Base-by-base conservation (phyloP, 35 echinoderm and acorn worm genomes). In the Ophioderma brevispina region DNA sequence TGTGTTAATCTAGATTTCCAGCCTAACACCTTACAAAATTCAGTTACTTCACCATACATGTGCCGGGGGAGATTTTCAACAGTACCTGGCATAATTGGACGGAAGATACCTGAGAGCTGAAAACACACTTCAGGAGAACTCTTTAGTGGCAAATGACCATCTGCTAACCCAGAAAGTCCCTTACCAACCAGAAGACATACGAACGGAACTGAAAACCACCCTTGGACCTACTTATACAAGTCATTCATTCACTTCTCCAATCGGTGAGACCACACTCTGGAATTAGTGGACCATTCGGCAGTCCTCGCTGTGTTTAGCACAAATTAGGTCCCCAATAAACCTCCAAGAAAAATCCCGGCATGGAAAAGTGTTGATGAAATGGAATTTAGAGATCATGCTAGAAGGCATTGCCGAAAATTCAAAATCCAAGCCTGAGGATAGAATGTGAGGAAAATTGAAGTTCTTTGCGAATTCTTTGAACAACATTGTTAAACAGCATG, bases 361-460 rank as follows among this genome's bases (percentile, higher is more conserved):
- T 90, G 88, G 88, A 90, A 82, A 40, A 90, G 52, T 82, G 81
- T 90, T 23, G 63, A 76, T 35, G 28, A 38, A 40, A 55, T 37
- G 5, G 87, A 38, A n/a, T 83, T 90, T 40, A 70, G 40, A 90
- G 59, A 19, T 0, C 36, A 81, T n/a, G 80, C 50, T 33, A 33
- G 2, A 39, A 30, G 76, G 28, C 31, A 83, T 31, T 39, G 32
- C 1, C 37, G 32, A 39, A 50, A 84, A 40, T 90, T 55, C 79
- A 81, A 33, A 75, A 23, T 28, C 39, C 10, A 14, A 82, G n/a
- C 88, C 88, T 37, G 55, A 83, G 30, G n/a, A 35, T 8, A 84
- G 52, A 40, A 39, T 80, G 70, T 37, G 88, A 82, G 21, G 79
- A 59, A 76, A 90, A 82, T 38, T 90, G 88, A 42, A 33, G 11